Evolutionary conservation across 2,113 vertebrate genomes (phyloP).

Genomic region (Megaleporinus macrocephalus): DNA sequence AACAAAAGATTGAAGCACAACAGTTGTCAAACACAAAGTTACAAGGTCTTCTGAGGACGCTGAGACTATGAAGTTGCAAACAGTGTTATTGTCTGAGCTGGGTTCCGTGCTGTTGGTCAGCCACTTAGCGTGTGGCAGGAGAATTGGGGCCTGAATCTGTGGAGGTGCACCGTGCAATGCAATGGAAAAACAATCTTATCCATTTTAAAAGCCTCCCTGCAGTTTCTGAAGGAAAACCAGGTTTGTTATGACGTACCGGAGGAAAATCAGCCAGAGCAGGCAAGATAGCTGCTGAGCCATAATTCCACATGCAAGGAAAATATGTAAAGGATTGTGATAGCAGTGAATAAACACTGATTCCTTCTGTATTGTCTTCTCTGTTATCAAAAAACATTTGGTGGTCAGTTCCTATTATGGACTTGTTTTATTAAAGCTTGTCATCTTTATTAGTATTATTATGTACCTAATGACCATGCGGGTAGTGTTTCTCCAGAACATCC

Average conservation of each 20-base stretch:
- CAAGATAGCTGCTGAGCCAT: neutral
- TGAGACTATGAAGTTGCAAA: neutral
- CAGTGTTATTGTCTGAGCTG: neutral
- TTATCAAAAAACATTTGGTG: neutral
- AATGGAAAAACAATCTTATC: neutral
- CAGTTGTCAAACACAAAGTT: neutral
- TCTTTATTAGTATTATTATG: neutral
- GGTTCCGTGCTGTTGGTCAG: neutral
- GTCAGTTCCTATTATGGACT: neutral
- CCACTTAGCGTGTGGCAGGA: neutral
- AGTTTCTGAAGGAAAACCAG: neutral
- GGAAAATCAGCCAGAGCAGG: neutral
- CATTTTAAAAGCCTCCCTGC: neutral
- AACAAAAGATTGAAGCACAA: neutral
- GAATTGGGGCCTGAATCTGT: neutral
- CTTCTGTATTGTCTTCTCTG: neutral
- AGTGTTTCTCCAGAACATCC: no score
- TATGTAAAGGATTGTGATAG: conserved; percentile 14
- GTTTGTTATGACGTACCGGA: neutral
- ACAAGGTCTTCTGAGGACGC: neutral
- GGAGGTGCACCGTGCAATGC: neutral
- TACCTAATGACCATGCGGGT: no score
- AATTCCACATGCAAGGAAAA: neutral
- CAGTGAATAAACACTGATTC: neutral
- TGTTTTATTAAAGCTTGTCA: neutral